Percentiles rank a stretch among this genome's conserved stretches.
phyloP scores from a whole-genome alignment of 2,797 vertebrate species.

The Monodelphis domestica region DNA sequence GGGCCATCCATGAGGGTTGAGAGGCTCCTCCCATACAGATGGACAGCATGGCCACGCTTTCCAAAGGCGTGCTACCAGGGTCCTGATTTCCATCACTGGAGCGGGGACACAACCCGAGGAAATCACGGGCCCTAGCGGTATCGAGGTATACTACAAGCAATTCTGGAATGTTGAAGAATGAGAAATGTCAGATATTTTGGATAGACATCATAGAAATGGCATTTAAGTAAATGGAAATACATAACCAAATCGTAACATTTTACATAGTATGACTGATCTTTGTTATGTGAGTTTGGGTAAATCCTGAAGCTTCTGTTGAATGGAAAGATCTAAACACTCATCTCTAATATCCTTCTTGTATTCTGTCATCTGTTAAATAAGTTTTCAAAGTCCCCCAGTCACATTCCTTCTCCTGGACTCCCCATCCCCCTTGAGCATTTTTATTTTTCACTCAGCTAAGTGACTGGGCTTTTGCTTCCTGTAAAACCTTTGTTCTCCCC shows the following conservation, averaged over 20 bases:
- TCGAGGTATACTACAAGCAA: neutral
- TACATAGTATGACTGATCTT: neutral
- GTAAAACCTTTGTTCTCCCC: neutral
- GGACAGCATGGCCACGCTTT: neutral
- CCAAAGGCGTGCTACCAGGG: neutral
- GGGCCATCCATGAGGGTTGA: neutral
- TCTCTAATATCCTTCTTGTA: neutral
- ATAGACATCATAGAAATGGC: conserved; percentile 18
- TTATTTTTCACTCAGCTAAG: conserved; percentile 13
- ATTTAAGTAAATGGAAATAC: conserved; percentile 22
- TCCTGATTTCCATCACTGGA: neutral
- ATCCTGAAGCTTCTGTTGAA: neutral
- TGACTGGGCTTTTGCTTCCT: neutral
- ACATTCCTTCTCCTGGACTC: neutral
- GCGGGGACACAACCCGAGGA: neutral
- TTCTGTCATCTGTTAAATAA: neutral
- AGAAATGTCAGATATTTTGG: neutral
- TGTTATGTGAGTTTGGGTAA: neutral
- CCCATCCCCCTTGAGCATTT: neutral
- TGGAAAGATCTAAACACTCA: neutral
- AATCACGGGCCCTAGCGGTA: neutral
- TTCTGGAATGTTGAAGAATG: neutral
- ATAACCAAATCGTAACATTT: neutral
- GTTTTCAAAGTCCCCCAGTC: neutral
- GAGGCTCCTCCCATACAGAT: neutral